Percentiles rank a stretch among this genome's conserved stretches.
Evolutionary conservation across 2,113 vertebrate genomes (phyloP).

Genomic region (Toxotes chatareus): DNA sequence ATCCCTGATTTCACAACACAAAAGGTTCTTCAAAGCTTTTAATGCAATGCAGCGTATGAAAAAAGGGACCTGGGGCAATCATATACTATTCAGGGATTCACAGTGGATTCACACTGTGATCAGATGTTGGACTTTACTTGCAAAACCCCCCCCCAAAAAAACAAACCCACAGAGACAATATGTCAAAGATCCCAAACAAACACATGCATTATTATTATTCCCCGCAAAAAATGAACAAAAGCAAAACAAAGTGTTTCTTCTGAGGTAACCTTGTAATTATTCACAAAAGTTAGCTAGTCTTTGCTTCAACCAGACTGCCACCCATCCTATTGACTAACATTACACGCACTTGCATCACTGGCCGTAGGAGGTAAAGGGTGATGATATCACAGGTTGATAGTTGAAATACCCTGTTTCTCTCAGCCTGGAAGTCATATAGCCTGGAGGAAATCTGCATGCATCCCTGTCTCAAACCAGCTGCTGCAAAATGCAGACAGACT

Average conservation of each 20-base stretch:
- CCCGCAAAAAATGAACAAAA: neutral
- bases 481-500: constrained; percentile 2
- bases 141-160: too few relatives aligned
- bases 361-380: constrained; percentile 10
- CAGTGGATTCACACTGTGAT: neutral
- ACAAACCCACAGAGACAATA: neutral
- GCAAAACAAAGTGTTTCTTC: constrained; percentile 3
- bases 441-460: neutral
- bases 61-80: neutral
- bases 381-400: constrained; percentile 31
- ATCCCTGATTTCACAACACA: neutral
- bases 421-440: neutral
- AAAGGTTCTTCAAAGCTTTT: constrained; percentile 19
- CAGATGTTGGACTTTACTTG: neutral
- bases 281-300: neutral
- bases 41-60: constrained; percentile 9
- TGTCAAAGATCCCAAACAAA: neutral
- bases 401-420: neutral
- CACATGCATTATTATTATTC: neutral
- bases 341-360: constrained; percentile 63
- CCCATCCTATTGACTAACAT: constrained; percentile 1
- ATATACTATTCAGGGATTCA: neutral
- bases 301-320: constrained; percentile 11
- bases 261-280: constrained; percentile 19
- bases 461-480: neutral